A percentile compares a stretch with the other conserved stretches of the same genome.
phyloP scores from a whole-genome alignment of 2,113 vertebrate species.

The Oreocharis arfaki region DNA sequence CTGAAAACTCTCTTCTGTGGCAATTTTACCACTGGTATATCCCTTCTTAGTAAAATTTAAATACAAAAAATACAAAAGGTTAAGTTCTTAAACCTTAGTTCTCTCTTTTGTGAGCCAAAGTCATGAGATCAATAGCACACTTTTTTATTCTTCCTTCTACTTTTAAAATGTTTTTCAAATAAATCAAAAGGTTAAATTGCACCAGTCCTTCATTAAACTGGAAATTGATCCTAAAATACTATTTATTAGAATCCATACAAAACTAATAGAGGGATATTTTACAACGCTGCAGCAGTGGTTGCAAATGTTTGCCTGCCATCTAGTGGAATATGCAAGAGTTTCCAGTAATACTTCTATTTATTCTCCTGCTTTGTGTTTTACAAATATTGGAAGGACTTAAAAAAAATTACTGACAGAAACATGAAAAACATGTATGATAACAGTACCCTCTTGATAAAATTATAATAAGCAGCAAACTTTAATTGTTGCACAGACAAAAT shows the following conservation, averaged over 20 bases:
- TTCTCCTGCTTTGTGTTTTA: background rate
- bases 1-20: background rate
- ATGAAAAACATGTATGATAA: background rate
- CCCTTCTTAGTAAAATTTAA: background rate
- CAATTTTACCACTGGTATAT: background rate
- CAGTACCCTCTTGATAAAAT: background rate
- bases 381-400: background rate
- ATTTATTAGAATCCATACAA: constrained; percentile 39
- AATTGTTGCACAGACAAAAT: background rate
- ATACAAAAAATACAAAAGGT: background rate
- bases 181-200: constrained; percentile 56
- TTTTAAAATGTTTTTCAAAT: constrained; percentile 38
- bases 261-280: constrained; percentile 2
- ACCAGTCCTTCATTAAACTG: constrained; percentile 50
- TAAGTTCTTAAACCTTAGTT: background rate
- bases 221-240: constrained; percentile 49
- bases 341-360: background rate
- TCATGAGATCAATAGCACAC: background rate
- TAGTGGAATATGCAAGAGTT: constrained; percentile 67
- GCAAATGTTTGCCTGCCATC: constrained; percentile 77
- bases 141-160: constrained; percentile 20
- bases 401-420: background rate
- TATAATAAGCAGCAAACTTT: background rate
- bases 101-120: background rate
- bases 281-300: background rate